A percentile compares a stretch with the other conserved stretches of the same genome.
Conservation (phyloP, 2,113 vertebrate genomes). For the Girardinichthys multiradiatus region DNA sequence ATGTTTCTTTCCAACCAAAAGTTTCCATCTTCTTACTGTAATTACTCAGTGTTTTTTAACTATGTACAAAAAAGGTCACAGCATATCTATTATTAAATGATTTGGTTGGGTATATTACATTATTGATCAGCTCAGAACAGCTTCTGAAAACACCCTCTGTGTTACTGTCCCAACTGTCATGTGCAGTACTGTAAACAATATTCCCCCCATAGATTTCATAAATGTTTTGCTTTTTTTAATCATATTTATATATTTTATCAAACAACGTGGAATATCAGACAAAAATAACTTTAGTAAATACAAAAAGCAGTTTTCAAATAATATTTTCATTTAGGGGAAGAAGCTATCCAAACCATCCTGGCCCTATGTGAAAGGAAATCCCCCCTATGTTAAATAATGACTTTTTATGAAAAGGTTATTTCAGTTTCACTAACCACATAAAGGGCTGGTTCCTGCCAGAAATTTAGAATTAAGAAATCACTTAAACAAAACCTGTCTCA, state of each 20-base stretch:
- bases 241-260: background rate
- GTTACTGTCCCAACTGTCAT: constrained; percentile 20
- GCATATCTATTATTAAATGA: constrained; percentile 75
- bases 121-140: constrained; percentile 68
- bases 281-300: background rate
- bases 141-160: constrained; percentile 51
- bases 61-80: constrained; percentile 71
- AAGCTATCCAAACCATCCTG: background rate
- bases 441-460: too few species aligned
- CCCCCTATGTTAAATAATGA: background rate
- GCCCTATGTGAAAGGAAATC: background rate
- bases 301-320: too few species aligned
- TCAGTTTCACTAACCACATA: too few species aligned
- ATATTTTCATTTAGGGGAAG: too few species aligned
- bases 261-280: background rate
- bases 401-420: background rate
- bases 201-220: background rate
- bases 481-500: background rate
- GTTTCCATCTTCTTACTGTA: constrained; percentile 12
- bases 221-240: background rate
- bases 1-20: constrained; percentile 16
- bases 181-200: background rate
- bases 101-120: constrained; percentile 68
- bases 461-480: background rate
- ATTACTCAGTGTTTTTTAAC: constrained; percentile 35